Base-by-base conservation (phyloP, 1,140 invertebrate species). In the Drosophila prosaltans region DNA sequence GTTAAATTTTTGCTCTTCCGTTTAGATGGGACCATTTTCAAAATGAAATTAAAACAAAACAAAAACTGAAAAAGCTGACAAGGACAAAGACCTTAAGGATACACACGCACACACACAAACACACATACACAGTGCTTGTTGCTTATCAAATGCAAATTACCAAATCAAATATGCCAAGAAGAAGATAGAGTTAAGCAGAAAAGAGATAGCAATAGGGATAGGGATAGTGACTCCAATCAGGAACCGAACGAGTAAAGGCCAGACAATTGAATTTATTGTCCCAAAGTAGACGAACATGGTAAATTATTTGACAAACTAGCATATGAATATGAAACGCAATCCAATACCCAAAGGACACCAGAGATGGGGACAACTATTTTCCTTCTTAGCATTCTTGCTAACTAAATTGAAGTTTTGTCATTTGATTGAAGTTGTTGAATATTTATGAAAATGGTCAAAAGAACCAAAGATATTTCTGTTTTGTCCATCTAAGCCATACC, bases 81-180 rank as follows among this genome's bases (percentile, higher is more conserved):
- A 64, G 11, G 30, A 11, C 62, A 41, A 66, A 41, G 41, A 41
- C 68, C 9, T 24, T 2, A 40, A 21, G 28, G 57, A 39, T 16
- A 59, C 32, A 36, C 30, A 51, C 11, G 3, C 21, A 26, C 21
- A 51, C 39, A 40, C 39, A 40, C 10, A 40, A 21, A 51, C 45
- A 51, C 45, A 24, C 16, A 24, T 21, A 26, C 24, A 8, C 45
- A 59, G 69, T 55, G 32, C 54, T 68, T 61, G 55, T 67, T 73
- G 83, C 83, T 88, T 86, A 85, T 85, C 82, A 81, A 85, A 82
- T 82, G 82, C 83, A 86, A 86, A 86, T 86, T 83, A 82, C 69
- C 76, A 88, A 80, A 80, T 82, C 79, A 85, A 85, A 85, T 85
- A 84, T 84, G 78, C 81, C 78, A 64, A 57, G 66, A 36, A 36